Evolutionary conservation across 1,140 invertebrate genomes (phyloP).

Genomic region (Charaxes varanes): DNA sequence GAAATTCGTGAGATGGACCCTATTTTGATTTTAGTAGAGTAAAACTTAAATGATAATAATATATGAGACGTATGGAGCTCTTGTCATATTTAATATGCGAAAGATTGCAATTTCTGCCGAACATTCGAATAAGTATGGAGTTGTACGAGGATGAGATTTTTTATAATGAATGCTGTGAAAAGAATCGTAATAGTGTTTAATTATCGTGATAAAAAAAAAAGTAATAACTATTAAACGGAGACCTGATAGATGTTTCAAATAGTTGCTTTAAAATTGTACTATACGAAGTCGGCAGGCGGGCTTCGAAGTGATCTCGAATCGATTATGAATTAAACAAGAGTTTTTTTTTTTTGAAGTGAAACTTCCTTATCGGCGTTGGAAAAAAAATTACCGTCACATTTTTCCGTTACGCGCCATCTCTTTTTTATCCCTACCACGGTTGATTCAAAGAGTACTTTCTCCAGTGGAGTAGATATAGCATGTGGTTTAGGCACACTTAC

Average conservation of each 20-base stretch:
- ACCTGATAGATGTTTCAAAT: constrained; percentile 58
- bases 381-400: too few relatives aligned
- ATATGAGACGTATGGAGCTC: too few relatives aligned
- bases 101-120: background rate
- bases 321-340: constrained; percentile 47
- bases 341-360: constrained; percentile 44
- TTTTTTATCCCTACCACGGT: too few relatives aligned
- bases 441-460: too few relatives aligned
- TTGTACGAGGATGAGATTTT: background rate
- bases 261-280: constrained; percentile 59
- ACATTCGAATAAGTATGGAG: background rate
- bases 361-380: too few relatives aligned
- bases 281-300: constrained; percentile 50
- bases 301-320: constrained; percentile 66
- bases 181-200: constrained; percentile 7
- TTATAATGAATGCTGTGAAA: constrained; percentile 2
- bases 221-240: constrained; percentile 31
- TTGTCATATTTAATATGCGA: background rate
- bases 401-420: too few relatives aligned
- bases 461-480: too few relatives aligned
- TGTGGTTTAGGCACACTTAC: too few relatives aligned
- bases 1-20: too few relatives aligned
- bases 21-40: too few relatives aligned
- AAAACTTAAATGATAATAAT: too few relatives aligned
- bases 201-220: constrained; percentile 22